A percentile compares a stretch with the other conserved stretches of the same genome.
These are phyloP conservation scores for Entomyzon cyanotis DNA, from an alignment of 2,113 vertebrate genomes.

Conservation along the genomic window DNA sequence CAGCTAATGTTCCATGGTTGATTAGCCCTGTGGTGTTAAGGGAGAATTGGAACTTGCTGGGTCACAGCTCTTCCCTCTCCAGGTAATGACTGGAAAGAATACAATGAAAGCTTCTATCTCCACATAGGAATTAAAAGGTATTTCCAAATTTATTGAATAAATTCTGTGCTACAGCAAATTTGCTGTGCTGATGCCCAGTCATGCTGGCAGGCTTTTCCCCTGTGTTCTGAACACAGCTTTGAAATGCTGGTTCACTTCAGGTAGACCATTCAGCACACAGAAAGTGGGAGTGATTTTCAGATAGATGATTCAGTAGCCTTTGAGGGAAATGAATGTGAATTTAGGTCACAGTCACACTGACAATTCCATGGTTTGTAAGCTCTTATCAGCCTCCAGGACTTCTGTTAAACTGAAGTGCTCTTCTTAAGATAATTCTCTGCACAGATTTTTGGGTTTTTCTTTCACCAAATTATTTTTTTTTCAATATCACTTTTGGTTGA, in stretches of 20 bases:
- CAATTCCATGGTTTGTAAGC: neutral
- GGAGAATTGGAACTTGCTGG: neutral
- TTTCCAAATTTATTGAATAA: neutral
- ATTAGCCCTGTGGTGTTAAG: neutral
- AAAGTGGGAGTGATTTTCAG: neutral
- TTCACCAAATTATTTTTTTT: neutral
- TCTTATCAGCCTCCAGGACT: neutral
- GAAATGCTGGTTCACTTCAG: neutral
- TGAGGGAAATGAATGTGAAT: neutral
- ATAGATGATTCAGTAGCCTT: neutral
- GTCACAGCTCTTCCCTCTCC: neutral
- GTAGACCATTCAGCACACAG: neutral
- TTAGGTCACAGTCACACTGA: neutral
- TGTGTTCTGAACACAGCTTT: neutral
- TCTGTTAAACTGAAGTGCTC: neutral
- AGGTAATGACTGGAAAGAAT: neutral
- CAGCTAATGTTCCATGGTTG: neutral
- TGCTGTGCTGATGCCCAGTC: neutral
- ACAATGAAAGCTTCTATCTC: neutral
- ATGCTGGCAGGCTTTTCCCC: neutral
- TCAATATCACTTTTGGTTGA: neutral
- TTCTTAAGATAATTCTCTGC: neutral
- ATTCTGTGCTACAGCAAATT: neutral
- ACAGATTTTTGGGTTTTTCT: too few species aligned
- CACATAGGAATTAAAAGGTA: neutral